Evolutionary conservation across 37 sponge, comb jelly and placozoan species (phyloP), one percentile per base, ranked within the genome.

Genomic region (Crambe crambe): DNA sequence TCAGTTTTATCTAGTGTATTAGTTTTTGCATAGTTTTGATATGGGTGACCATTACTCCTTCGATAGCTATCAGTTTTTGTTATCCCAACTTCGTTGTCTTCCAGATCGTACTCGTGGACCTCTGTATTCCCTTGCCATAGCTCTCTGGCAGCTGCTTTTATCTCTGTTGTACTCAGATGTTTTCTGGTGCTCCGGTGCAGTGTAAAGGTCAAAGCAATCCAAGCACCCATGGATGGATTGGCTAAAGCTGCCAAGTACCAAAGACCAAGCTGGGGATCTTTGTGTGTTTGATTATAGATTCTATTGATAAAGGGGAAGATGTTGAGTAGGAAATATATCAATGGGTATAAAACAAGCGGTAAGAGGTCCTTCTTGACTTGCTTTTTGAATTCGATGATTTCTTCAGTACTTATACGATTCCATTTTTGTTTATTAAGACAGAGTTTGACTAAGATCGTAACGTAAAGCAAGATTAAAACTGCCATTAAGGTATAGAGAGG

Each of bases 261-360:
- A 31, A 90, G 82, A 23, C 63, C 44, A 1, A 59, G 38, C 12
- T 37, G n/a, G 20, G 90, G 86, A 3, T 42, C 43, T 18, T 58
- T 73, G 17, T 3, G 2, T 23, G 51, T 56, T 10, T 43, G 15
- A 35, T 64, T 59, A 30, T 84, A 72, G 8, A 85, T 70, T 9
- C 86, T 39, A 56, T 90, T 90, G 37, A 85, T 62, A 3, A 85
- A 47, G 3, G 78, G 78, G 41, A 71, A 12, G 6, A 85, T 20
- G 71, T 78, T 72, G 59, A 85, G 36, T n/a, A 85, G 34, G n/a
- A 85, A 35, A 25, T 54, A 71, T 3, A 77, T 41, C 3, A 85
- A 44, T 37, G 85, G 85, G 29, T 78, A 85, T 37, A 42, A 51
- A 21, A 77, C 35, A 36, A 77, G 78, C 15, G 59, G 61, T 61